A percentile compares a stretch with the other conserved stretches of the same genome.
These are phyloP conservation scores for Macroglossus sobrinus DNA, from an alignment of 2,113 vertebrate species.

Conservation along the genomic window DNA sequence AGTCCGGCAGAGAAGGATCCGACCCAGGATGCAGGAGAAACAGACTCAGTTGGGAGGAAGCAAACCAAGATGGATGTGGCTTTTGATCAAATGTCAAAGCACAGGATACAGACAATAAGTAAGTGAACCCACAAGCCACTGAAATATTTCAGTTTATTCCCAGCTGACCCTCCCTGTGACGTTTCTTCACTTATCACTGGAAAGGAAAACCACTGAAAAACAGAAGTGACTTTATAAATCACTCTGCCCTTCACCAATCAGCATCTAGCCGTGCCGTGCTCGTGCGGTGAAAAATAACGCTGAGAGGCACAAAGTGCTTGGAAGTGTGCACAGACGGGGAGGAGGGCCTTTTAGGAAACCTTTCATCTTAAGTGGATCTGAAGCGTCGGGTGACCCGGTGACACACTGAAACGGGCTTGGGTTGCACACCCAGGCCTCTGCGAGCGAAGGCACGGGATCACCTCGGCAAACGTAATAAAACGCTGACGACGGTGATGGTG, in stretches of 20 bases:
- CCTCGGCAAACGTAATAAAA: neutral
- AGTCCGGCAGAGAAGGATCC: neutral
- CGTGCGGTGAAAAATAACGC: neutral
- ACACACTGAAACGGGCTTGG: neutral
- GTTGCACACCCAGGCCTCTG: neutral
- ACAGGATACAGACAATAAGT: slow-evolving; percentile 56
- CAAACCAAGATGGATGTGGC: slow-evolving; percentile 55
- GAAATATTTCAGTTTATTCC: slow-evolving; percentile 53
- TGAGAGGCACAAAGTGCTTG: neutral
- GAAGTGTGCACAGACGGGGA: neutral
- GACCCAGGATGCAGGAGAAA: slow-evolving; percentile 31
- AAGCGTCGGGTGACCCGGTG: neutral
- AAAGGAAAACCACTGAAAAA: slow-evolving; percentile 52
- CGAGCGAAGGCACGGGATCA: neutral
- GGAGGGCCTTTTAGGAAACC: neutral
- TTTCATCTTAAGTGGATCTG: neutral
- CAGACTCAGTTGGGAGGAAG: slow-evolving; percentile 26
- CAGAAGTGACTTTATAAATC: slow-evolving; percentile 63
- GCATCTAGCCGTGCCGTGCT: neutral
- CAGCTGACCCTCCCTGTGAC: slow-evolving; percentile 41
- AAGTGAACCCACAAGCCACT: slow-evolving; percentile 50
- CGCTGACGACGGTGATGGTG: neutral
- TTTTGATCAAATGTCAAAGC: slow-evolving; percentile 68
- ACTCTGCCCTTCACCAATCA: slow-evolving; percentile 39
- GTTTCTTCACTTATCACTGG: slow-evolving; percentile 45